Percentiles rank a stretch among this genome's conserved stretches.
phyloP scores from a whole-genome alignment of 2,888 invertebrate genomes.

The Trissoscelio sp. region DNA sequence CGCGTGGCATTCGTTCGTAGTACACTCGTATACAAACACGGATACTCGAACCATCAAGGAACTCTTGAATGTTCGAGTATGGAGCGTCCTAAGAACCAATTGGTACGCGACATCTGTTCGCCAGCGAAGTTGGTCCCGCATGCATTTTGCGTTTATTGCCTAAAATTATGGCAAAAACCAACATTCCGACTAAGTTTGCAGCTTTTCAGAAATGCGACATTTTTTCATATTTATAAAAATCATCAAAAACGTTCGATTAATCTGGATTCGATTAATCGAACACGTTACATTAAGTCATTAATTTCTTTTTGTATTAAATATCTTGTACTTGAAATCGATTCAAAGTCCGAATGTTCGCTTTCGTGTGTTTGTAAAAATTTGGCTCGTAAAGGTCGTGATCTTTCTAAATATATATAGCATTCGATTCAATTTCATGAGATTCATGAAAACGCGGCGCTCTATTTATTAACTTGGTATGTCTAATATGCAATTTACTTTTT shows the following conservation, averaged over 20 bases:
- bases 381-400: constrained; percentile 17
- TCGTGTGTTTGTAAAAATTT: constrained; percentile 13
- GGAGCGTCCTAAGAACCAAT: constrained; percentile 75
- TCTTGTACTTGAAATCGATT: constrained; percentile 10
- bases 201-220: constrained; percentile 6
- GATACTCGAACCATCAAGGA: constrained; percentile 82
- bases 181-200: neutral
- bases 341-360: neutral
- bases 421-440: constrained; percentile 34
- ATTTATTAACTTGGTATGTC: too few species aligned
- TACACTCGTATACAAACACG: constrained; percentile 81
- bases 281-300: constrained; percentile 15
- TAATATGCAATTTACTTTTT: too few species aligned
- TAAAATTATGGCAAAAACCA: constrained; percentile 17
- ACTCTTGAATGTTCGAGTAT: constrained; percentile 82
- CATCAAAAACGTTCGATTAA: constrained; percentile 36
- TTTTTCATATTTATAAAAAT: constrained; percentile 9
- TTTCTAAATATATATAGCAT: neutral
- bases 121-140: constrained; percentile 20
- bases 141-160: constrained; percentile 42
- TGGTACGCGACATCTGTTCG: constrained; percentile 5
- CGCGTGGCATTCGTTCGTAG: constrained; percentile 71
- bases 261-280: constrained; percentile 42
- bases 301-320: constrained; percentile 11
- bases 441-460: constrained; percentile 17